Conservation (phyloP, 2,113 vertebrate species). For the Percopsis transmontana region DNA sequence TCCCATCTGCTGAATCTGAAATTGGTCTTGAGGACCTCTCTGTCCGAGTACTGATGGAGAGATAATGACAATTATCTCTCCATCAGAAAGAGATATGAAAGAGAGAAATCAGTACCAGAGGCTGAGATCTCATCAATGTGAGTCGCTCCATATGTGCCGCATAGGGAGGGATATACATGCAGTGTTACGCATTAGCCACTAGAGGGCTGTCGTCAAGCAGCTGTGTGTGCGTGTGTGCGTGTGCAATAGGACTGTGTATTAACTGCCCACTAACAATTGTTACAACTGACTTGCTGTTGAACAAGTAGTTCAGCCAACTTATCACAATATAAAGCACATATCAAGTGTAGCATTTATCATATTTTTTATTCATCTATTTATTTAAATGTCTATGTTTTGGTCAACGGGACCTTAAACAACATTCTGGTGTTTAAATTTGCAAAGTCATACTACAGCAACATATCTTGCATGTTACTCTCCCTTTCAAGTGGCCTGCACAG, state of each 20-base stretch:
- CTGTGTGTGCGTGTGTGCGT: constrained; percentile 1
- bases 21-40: constrained; percentile 15
- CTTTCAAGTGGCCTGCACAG: constrained; percentile 11
- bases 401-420: not conserved
- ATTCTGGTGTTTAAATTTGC: not conserved
- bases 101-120: constrained; percentile 1
- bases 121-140: constrained; percentile 5
- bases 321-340: not conserved
- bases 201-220: constrained; percentile 45
- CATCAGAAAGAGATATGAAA: constrained; percentile 1
- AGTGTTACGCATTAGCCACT: constrained; percentile 24
- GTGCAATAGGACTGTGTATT: not conserved
- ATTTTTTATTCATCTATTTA: not conserved
- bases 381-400: not conserved
- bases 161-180: constrained; percentile 14
- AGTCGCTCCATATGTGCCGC: constrained; percentile 2
- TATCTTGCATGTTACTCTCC: not conserved
- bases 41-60: constrained; percentile 15
- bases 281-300: not conserved
- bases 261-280: not conserved
- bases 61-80: constrained; percentile 34
- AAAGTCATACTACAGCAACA: not conserved
- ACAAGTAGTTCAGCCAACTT: not conserved
- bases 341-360: too few species aligned
- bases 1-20: constrained; percentile 30